Percentiles rank a stretch among this genome's conserved stretches.
These are phyloP conservation scores for Drosophila albomicans DNA, from an alignment of 1,140 invertebrate genomes.

Conservation along the genomic window DNA sequence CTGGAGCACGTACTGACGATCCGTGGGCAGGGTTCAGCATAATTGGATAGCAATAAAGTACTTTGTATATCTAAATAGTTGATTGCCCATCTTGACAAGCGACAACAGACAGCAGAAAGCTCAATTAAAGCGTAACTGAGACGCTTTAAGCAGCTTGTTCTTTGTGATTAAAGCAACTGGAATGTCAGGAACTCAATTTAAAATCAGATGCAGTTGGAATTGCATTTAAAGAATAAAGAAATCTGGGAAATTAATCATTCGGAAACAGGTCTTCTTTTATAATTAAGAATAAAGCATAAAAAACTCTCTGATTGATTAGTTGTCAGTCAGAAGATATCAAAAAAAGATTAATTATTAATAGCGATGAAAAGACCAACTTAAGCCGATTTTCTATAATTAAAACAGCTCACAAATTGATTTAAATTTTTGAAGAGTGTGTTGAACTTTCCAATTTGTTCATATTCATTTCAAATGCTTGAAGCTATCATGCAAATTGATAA, in stretches of 20 bases:
- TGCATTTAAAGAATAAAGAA: neutral
- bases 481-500: no score
- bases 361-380: no score
- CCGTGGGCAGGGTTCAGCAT: constrained; percentile 27
- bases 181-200: neutral
- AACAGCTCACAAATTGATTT: no score
- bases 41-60: constrained; percentile 15
- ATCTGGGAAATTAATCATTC: neutral
- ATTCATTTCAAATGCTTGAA: no score
- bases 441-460: no score
- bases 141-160: constrained; percentile 3
- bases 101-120: constrained; percentile 9
- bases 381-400: no score
- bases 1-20: constrained; percentile 40
- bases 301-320: no score
- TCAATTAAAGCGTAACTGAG: neutral
- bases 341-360: no score
- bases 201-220: neutral
- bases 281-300: no score
- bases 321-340: no score
- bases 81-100: constrained; percentile 14
- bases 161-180: neutral
- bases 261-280: no score
- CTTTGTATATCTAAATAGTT: constrained; percentile 17
- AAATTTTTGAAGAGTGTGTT: no score